These are phyloP conservation scores for Tenebrosternarchus preto DNA, from an alignment of 2,113 vertebrate genomes.

Conservation along the genomic window DNA sequence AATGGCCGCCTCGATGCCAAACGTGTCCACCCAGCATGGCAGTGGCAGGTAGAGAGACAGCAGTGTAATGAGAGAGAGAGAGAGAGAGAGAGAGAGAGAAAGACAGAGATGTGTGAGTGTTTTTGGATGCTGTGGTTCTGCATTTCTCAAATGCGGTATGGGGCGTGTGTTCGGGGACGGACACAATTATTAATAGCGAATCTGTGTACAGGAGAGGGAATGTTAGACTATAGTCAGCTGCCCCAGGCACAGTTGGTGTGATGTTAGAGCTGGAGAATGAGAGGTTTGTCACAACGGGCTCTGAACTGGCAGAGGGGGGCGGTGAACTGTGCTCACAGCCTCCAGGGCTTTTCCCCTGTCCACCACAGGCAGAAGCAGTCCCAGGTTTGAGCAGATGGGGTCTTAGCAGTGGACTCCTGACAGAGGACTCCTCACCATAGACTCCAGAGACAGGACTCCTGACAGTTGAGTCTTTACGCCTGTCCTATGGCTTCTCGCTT, in stretches of 20 bases:
- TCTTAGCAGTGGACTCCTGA: neutral
- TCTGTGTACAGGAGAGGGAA: slow-evolving; percentile 46
- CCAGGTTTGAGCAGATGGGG: slow-evolving; percentile 9
- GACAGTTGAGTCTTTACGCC: no score
- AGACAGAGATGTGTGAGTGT: neutral
- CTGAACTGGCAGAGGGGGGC: slow-evolving; percentile 1
- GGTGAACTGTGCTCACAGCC: neutral
- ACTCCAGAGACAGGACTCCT: no score
- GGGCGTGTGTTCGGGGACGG: slow-evolving; percentile 21
- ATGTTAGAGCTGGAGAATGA: slow-evolving; percentile 41
- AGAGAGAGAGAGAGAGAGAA: neutral
- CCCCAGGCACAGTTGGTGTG: slow-evolving; percentile 51
- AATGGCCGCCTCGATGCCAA: slow-evolving; percentile 17
- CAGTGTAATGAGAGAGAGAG: neutral
- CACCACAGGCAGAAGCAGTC: slow-evolving; percentile 26
- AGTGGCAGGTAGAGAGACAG: neutral
- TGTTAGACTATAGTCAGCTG: slow-evolving; percentile 43
- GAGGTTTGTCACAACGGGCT: slow-evolving; percentile 20
- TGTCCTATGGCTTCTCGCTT: neutral
- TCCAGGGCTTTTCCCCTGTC: slow-evolving; percentile 14
- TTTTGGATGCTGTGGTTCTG: neutral
- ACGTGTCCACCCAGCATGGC: neutral
- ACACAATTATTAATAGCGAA: slow-evolving; percentile 57
- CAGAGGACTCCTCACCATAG: neutral
- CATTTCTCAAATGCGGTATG: slow-evolving; percentile 33